Evolutionary conservation across 53 echinoderm and acorn worm species (phyloP), one percentile per base, ranked within the genome.

Genomic region (Actinopyga echinites): DNA sequence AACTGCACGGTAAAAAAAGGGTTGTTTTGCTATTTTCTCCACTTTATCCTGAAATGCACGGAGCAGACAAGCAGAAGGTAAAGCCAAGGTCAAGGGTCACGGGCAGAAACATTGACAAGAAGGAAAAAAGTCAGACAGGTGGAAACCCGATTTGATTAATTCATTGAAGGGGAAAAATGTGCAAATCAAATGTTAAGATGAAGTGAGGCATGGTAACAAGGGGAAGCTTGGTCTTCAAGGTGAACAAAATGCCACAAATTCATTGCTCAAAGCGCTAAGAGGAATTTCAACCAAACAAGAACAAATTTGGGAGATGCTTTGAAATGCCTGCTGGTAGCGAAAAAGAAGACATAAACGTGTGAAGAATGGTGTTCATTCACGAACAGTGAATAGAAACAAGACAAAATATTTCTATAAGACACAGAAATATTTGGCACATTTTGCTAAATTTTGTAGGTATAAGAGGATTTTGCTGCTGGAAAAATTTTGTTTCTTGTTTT

Each of bases 121-220:
- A 67, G 67, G 67, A 67, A 36, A 34, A 35, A 43, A 69, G 69
- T 69, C 69, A 69, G 69, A 69, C 69, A 69, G 69, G 69, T 69
- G 69, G 69, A 69, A 69, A 43, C 69, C 69, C 69, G 69, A 69
- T 69, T 69, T 69, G 69, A 69, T 69, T 69, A 69, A 69, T 69
- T 69, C 69, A 69, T 69, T 38, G 69, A 43, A 69, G 69, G 40
- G 69, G 69, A 69, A 69, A 69, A 69, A 69, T 69, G 69, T 69
- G 69, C 69, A 69, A 69, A 69, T 69, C 69, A 69, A 69, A 69
- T 69, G 69, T 69, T 69, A 42, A 69, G 69, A 43, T 69, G 69
- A 38, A 69, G n/a, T 69, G 69, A 69, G 43, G 69, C 69, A 69
- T 69, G 43, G 23, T 43, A 69, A 69, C 25, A 69, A 69, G 69